These are phyloP conservation scores for Manis pentadactyla DNA, from an alignment of 2,797 vertebrate species.

Conservation along the genomic window DNA sequence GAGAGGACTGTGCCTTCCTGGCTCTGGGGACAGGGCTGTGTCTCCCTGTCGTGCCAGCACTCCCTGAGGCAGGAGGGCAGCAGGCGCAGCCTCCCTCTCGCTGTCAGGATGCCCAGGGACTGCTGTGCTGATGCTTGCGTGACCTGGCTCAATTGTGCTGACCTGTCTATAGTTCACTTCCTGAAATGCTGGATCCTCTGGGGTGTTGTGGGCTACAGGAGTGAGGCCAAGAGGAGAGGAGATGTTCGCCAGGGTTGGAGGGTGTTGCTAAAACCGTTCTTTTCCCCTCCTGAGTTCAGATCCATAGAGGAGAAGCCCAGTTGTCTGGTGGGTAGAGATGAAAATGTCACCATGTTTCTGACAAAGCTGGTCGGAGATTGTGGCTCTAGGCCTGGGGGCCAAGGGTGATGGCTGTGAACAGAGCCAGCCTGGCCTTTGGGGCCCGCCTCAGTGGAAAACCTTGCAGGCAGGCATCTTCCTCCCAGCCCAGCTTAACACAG, in stretches of 20 bases:
- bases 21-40: accelerated
- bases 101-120: neutral
- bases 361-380: neutral
- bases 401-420: accelerated
- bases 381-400: neutral
- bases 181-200: neutral
- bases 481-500: neutral
- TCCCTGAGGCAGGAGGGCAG: neutral
- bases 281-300: neutral
- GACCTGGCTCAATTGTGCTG: accelerated
- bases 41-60: neutral
- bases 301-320: neutral
- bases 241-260: accelerated
- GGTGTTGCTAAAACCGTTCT: too few relatives aligned
- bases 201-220: neutral
- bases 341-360: neutral
- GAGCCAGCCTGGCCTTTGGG: neutral
- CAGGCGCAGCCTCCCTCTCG: accelerated
- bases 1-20: neutral
- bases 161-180: too few relatives aligned
- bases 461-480: neutral
- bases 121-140: neutral
- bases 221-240: neutral
- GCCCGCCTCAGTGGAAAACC: accelerated
- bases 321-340: neutral